Evolutionary conservation across 2,888 invertebrate species (phyloP), one percentile per base, ranked within the genome.

Genomic region (Limnephilus rhombicus): DNA sequence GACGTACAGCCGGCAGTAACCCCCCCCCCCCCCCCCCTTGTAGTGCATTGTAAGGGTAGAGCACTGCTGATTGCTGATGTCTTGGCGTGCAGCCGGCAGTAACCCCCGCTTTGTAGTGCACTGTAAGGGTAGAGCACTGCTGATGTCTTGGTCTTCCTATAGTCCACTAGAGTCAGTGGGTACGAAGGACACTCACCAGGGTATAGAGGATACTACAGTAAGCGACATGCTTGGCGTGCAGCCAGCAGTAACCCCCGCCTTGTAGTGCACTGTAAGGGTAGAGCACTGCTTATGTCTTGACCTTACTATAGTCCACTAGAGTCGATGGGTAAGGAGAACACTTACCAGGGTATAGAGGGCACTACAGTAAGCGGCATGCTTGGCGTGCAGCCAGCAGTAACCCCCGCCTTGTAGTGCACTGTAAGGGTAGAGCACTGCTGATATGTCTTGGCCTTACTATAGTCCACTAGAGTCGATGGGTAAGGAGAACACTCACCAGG

Each of bases 321-420:
- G 91, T 90, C 29, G 24, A 85, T 89, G 41, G 41, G 41, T 41
- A 7, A 3, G 7, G 9, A 37, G 37, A 5, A 34, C 82, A 96
- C 97, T 97, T 95, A 98, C 98, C 97, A 98, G 95, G 93, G 97
- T 97, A 95, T 98, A 98, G 94, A 97, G 97, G 93, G 97, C 97
- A 94, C 97, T 97, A 93, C 97, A 97, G 94, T 97, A 97, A 90
- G 98, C 97, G 93, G 97, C 97, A 95, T 98, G 97, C 95, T 97
- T 97, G 94, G 97, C 97, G 95, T 97, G 97, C 94, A 97, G 95
- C 94, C 97, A 96, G 94, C 97, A 97, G 95, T 89, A 92, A n/a
- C 86, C 86, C 68, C 15, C 34, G 29, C 83, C 89, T 29, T 88
- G 68, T 29, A 90, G 45, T 31, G 87, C 88, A 41, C 91, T 80